Conservation (phyloP, 2,113 vertebrate genomes). For the Hyperopisus bebe region DNA sequence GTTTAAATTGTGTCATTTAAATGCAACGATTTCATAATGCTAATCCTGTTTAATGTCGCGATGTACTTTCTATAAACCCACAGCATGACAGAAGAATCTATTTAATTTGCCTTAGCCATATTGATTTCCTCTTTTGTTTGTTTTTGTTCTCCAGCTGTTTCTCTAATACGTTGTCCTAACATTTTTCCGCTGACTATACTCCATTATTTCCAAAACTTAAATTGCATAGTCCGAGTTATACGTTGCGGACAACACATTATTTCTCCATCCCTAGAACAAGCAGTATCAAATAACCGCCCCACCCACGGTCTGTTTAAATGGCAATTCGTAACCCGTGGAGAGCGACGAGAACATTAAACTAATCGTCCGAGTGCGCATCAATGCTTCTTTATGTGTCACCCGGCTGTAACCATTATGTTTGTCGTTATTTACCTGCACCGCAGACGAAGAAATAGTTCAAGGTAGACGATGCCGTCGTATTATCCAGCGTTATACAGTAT, state of each 20-base stretch:
- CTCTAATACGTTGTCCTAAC: not conserved
- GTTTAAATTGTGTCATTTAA: conserved; percentile 15
- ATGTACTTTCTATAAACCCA: not conserved
- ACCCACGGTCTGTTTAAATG: not conserved
- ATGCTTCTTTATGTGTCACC: not conserved
- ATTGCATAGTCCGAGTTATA: not conserved
- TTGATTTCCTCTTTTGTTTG: not conserved
- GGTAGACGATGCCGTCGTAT: conserved; percentile 38
- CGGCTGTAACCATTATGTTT: not conserved
- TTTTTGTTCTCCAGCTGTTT: not conserved
- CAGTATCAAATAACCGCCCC: not conserved
- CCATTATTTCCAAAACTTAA: not conserved
- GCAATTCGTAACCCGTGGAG: not conserved
- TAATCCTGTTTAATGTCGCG: conserved; percentile 2
- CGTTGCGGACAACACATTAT: not conserved
- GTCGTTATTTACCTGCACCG: conserved; percentile 40
- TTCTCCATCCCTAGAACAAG: not conserved
- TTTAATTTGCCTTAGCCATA: not conserved
- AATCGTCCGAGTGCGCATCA: conserved; percentile 3
- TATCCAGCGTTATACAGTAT: conserved; percentile 48
- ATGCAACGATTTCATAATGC: not conserved
- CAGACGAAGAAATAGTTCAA: conserved; percentile 25
- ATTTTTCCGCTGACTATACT: not conserved
- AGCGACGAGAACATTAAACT: not conserved
- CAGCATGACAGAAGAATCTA: not conserved